phyloP scores from a whole-genome alignment of 2,797 vertebrate genomes.

The Taeniopygia guttata region DNA sequence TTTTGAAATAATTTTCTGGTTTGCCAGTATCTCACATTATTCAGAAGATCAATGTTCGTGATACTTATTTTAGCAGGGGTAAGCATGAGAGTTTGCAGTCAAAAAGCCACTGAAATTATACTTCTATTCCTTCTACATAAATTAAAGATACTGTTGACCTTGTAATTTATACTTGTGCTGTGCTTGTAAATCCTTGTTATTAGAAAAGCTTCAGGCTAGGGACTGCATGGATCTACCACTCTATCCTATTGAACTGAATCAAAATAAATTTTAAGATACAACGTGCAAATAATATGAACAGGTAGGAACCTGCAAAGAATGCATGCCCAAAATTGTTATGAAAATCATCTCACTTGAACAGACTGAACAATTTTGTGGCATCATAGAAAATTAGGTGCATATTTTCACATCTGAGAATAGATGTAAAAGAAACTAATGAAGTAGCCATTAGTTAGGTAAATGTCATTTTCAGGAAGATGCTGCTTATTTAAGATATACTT shows the following conservation, averaged over 20 bases:
- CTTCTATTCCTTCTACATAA: neutral
- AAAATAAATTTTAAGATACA: neutral
- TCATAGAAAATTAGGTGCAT: neutral
- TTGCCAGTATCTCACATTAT: neutral
- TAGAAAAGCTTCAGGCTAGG: neutral
- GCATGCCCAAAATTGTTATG: accelerated
- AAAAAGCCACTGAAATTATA: neutral
- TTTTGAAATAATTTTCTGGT: neutral
- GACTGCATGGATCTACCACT: neutral
- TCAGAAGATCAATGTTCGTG: accelerated
- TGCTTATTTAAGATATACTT: neutral
- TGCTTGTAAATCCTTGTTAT: neutral
- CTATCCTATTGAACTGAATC: neutral
- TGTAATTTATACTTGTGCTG: neutral
- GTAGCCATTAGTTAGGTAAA: neutral
- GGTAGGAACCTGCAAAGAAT: neutral
- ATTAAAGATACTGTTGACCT: neutral
- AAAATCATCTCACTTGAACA: neutral
- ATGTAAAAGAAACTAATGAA: neutral
- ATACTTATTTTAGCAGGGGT: neutral
- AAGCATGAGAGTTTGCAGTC: neutral
- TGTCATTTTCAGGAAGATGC: neutral
- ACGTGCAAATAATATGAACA: neutral
- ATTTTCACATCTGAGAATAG: neutral
- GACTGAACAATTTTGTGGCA: neutral